Evolutionary conservation across 2,888 invertebrate species (phyloP), one percentile per base, ranked within the genome.

Genomic region (Epinotia brunnichana): DNA sequence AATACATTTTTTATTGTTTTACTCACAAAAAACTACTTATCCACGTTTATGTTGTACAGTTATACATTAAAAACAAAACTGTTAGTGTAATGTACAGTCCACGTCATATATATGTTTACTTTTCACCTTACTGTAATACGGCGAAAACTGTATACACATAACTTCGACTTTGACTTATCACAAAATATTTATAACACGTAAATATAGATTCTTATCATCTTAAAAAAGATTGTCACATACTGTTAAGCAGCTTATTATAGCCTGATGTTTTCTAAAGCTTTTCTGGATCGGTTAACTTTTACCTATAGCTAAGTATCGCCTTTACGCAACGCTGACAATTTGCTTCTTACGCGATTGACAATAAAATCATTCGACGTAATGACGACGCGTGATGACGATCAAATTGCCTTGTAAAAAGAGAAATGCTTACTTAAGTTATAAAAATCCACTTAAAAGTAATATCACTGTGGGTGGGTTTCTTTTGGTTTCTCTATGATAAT

Each of bases 341-440:
- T 21, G 24, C 57, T 61, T 51, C 57, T 69, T 63, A 73, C 69
- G 51, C 64, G 64, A 51, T 57, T 56, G 54, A 73, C 73, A 69
- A 73, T 73, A 73, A 73, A 73, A 63, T 63, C 39, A 69, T 69
- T 59, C 69, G 57, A 41, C 13, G 54, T 67, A 68, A 62, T 57
- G 17, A 51, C 57, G 51, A 53, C 72, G 24, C 53, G 35, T 56
- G 71, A 54, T 56, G 72, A 48, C 54, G 61, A 67, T 48, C 67
- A 67, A 61, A 72, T 72, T 67, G 67, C 54, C 72, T 68, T 62
- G 48, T 62, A 68, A 67, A 64, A 72, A 68, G 72, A 72, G 72
- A 72, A 72, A 72, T 72, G 56, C 66, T 66, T 64, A 64, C 53
- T 66, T 57, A 41, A 15, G 70, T 53, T 39, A 64, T 66, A 70